Base-by-base conservation (phyloP, 2,888 invertebrate genomes). In the Ichneumoninae sp. region DNA sequence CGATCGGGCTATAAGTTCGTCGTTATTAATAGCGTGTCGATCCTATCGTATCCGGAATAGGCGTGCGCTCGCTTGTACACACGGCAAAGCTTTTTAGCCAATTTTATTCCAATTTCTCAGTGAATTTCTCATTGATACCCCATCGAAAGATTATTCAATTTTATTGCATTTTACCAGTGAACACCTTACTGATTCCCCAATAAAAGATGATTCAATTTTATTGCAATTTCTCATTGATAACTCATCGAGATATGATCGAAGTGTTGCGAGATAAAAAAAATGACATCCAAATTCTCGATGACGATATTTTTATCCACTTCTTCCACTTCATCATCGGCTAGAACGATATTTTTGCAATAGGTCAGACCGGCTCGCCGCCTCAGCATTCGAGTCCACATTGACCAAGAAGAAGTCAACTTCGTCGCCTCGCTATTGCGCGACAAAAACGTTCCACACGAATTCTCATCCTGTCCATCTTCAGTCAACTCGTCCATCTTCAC, bases 1-100 rank as follows among this genome's bases (percentile, higher is more conserved):
- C 91, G 90, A 91, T 89, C 91, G 90, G 91, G 89, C 91, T 90
- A 89, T 91, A 91, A 92, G 91, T 92, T 92, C 92, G 92, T 92
- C 88, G 90, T 92, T 92, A 92, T 91, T 92, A 92, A 92, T 91
- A 91, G 90, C 89, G 89, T 89, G 89, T 87, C 90, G 91, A 89
- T 90, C 88, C 88, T 88, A 91, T 91, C 89, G 91, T 90, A 92
- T 92, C 91, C 91, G 91, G 91, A 92, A 91, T 91, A 91, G 91
- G 83, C 75, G 66, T 65, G 40, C 40, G 10, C 40, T 13, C 40
- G 19, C 36, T 65, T 65, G n/a, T n/a, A 63, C 63, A 33, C 30
- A 33, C 16, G 16, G 26, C 57, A 13, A 22, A 57, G 22, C 13
- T 26, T 57, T 57, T 57, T 26, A 22, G 10, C 5, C 26, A 57